Percentiles rank a stretch among this genome's conserved stretches.
These are phyloP conservation scores for Heterocephalus glaber DNA, from an alignment of 2,113 vertebrate genomes.

Conservation along the genomic window DNA sequence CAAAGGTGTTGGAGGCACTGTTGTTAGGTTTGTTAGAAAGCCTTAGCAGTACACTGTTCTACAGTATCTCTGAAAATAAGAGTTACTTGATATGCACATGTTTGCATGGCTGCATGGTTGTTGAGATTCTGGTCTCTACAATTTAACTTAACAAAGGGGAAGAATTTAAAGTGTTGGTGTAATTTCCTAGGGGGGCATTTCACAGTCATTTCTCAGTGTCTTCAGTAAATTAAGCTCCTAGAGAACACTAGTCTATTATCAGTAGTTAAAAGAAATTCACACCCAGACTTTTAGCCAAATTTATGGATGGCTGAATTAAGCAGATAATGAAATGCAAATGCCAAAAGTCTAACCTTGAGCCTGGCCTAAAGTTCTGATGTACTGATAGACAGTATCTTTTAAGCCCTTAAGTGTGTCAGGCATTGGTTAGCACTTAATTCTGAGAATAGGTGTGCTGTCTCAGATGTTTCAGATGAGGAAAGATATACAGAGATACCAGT, in stretches of 20 bases:
- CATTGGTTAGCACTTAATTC: background rate
- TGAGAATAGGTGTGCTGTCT: background rate
- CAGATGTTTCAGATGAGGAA: constrained; percentile 25
- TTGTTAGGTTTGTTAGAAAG: constrained; percentile 36
- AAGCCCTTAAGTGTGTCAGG: background rate
- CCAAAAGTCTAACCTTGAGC: constrained; percentile 25
- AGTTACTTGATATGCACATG: constrained; percentile 16
- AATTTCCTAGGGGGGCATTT: background rate
- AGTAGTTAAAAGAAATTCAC: constrained; percentile 67
- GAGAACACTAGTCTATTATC: constrained; percentile 66
- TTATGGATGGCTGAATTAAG: constrained; percentile 70
- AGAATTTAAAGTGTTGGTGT: constrained; percentile 47
- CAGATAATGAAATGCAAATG: constrained; percentile 72
- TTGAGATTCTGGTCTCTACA: constrained; percentile 18
- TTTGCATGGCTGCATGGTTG: background rate
- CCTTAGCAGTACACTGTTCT: constrained; percentile 15
- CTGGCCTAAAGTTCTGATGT: background rate
- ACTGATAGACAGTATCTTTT: background rate
- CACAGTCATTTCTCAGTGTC: background rate
- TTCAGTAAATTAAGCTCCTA: constrained; percentile 37
- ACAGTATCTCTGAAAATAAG: background rate
- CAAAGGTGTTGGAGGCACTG: background rate
- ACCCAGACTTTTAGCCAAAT: constrained; percentile 56
- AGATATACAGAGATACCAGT: background rate
- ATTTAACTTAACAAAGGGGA: constrained; percentile 21